Conservation (phyloP, 2,797 vertebrate species). For the Cygnus olor region DNA sequence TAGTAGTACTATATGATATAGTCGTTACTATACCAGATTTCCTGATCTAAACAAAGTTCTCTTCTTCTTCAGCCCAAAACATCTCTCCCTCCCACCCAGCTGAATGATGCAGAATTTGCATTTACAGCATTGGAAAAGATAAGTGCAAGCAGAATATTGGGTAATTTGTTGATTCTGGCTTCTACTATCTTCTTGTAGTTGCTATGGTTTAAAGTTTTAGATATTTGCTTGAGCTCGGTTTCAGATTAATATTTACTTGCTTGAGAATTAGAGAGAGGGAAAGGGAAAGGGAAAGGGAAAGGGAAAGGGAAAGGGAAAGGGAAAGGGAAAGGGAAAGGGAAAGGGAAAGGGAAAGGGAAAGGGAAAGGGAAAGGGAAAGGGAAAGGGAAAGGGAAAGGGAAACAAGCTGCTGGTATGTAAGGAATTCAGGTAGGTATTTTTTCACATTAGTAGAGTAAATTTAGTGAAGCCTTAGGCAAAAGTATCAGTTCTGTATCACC, state of each 20-base stretch:
- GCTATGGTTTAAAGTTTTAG: not conserved
- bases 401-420: too few species aligned
- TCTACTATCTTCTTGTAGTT: constrained; percentile 31
- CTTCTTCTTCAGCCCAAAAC: not conserved
- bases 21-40: not conserved
- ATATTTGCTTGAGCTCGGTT: not conserved
- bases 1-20: too few species aligned
- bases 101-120: constrained; percentile 20
- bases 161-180: constrained; percentile 21
- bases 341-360: too few species aligned
- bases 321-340: too few species aligned
- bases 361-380: too few species aligned
- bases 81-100: not conserved
- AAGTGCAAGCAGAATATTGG: not conserved
- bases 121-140: not conserved
- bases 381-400: too few species aligned
- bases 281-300: too few species aligned
- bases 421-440: too few species aligned
- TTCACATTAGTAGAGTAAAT: too few species aligned
- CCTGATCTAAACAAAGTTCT: constrained; percentile 30
- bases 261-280: not conserved
- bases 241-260: not conserved
- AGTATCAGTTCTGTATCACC: too few species aligned
- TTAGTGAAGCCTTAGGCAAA: too few species aligned
- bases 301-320: too few species aligned